Conservation (phyloP, 2,888 invertebrate species). For the Lordiphosa fenestrarum region DNA sequence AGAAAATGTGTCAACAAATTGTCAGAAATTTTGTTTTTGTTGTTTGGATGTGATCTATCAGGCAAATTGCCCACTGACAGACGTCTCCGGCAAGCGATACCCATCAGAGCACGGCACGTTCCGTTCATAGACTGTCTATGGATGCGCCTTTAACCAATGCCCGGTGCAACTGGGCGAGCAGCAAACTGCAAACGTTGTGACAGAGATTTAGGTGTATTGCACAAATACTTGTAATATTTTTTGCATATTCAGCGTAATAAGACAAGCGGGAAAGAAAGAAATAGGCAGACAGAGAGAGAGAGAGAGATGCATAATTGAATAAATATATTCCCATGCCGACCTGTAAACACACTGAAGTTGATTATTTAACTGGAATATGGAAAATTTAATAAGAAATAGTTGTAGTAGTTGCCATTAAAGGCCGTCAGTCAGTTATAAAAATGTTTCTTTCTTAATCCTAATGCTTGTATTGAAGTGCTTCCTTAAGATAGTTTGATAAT, state of each 20-base stretch:
- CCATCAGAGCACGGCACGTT: constrained; percentile 47
- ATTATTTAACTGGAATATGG: no score
- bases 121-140: constrained; percentile 29
- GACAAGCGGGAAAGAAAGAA: not conserved
- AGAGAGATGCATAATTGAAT: no score
- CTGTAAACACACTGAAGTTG: constrained; percentile 1
- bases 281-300: not conserved
- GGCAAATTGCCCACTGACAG: constrained; percentile 42
- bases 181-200: constrained; percentile 16
- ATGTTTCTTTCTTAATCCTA: no score
- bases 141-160: constrained; percentile 1
- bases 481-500: no score
- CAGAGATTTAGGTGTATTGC: constrained; percentile 1
- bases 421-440: no score
- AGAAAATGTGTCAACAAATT: constrained; percentile 62
- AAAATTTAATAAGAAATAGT: no score
- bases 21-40: constrained; percentile 54
- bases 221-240: constrained; percentile 18
- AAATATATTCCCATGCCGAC: not conserved
- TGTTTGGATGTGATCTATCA: constrained; percentile 51
- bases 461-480: no score
- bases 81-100: constrained; percentile 22
- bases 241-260: constrained; percentile 3
- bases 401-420: no score
- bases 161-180: constrained; percentile 9